A percentile compares a stretch with the other conserved stretches of the same genome.
These are phyloP conservation scores for Cercocebus atys DNA, from an alignment of 2,113 vertebrate genomes.

Conservation along the genomic window DNA sequence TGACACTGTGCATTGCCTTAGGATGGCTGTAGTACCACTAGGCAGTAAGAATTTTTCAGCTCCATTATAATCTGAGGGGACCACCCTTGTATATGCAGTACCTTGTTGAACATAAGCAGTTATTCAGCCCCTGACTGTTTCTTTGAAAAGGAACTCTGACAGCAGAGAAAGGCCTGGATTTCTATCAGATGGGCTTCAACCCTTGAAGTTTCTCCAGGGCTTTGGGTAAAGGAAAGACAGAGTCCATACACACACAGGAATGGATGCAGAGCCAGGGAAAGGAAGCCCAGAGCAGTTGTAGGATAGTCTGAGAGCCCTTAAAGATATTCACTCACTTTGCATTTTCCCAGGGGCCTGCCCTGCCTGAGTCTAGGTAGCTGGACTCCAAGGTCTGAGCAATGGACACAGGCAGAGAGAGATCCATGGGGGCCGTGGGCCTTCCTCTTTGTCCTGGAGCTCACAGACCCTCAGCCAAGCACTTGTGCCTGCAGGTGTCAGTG, in stretches of 20 bases:
- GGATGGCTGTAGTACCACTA: too few species aligned
- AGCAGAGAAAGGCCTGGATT: background rate
- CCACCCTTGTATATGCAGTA: too few species aligned
- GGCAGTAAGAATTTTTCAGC: too few species aligned
- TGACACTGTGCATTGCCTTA: too few species aligned
- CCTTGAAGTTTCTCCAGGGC: background rate
- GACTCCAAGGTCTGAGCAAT: background rate
- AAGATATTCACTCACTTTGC: background rate
- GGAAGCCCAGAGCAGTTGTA: rapidly evolving
- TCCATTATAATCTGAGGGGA: too few species aligned
- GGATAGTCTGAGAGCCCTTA: background rate
- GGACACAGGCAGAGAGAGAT: background rate
- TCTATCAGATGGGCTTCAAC: background rate
- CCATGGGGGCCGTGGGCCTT: background rate
- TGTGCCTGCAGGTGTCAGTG: conserved; percentile 89
- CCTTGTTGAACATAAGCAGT: too few species aligned
- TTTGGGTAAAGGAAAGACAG: background rate
- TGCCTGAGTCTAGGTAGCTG: background rate
- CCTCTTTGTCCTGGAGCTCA: background rate
- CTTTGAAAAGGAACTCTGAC: background rate
- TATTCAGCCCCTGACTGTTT: too few species aligned
- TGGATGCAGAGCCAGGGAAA: background rate
- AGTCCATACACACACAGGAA: too few species aligned
- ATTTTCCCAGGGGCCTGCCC: background rate
- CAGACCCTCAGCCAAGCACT: background rate